A percentile compares a stretch with the other conserved stretches of the same genome.
Evolutionary conservation across 2,888 invertebrate species (phyloP).

Genomic region (Adineta ricciae): DNA sequence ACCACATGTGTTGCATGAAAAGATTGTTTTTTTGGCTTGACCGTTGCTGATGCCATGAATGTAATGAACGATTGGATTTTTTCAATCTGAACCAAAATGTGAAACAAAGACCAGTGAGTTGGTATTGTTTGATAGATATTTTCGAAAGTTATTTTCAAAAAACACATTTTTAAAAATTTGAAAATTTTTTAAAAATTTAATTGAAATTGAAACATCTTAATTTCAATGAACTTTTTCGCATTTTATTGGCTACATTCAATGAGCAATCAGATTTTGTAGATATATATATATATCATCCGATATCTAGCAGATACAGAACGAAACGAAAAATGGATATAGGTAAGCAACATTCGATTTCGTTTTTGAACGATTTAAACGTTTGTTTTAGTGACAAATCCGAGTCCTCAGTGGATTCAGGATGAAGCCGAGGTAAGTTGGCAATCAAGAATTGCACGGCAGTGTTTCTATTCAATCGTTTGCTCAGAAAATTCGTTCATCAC

Average conservation of each 20-base stretch:
- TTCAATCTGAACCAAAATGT: not conserved
- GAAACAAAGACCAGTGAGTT: not conserved
- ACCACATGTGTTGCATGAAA: not conserved
- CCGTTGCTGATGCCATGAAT: not conserved
- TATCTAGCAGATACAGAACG: not conserved
- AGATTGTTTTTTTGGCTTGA: not conserved
- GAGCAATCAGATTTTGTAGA: not conserved
- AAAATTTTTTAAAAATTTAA: not conserved
- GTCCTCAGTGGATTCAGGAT: not conserved
- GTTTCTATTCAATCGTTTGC: not conserved
- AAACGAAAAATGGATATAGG: not conserved
- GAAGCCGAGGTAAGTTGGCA: not conserved
- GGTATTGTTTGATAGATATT: not conserved
- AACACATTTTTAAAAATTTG: not conserved
- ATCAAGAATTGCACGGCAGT: not conserved
- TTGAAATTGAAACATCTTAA: not conserved
- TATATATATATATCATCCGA: no score
- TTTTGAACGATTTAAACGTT: not conserved
- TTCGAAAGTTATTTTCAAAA: not conserved
- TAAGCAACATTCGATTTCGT: not conserved
- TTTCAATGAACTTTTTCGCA: not conserved
- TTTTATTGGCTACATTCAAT: not conserved
- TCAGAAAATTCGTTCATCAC: not conserved
- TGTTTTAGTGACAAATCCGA: not conserved
- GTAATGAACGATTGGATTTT: not conserved